Percentiles rank a stretch among this genome's conserved stretches.
These are phyloP conservation scores for Neoarius graeffei DNA, from an alignment of 2,113 vertebrate species.

Conservation along the genomic window DNA sequence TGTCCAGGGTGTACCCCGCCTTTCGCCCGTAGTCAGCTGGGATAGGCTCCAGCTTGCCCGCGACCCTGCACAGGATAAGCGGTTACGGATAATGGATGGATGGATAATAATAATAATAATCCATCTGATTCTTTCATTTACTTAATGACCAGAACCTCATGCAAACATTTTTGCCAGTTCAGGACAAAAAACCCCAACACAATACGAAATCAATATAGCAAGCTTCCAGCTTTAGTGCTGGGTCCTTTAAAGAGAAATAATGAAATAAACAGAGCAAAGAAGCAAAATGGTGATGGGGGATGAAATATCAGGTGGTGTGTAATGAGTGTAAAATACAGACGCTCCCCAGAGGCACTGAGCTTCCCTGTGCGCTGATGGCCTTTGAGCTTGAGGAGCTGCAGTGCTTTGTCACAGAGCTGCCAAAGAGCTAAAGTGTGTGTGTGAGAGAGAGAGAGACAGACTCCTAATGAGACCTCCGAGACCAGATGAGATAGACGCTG, in stretches of 20 bases:
- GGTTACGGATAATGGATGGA: too few relatives aligned
- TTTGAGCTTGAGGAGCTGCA: conserved; percentile 33
- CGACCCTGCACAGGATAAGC: too few relatives aligned
- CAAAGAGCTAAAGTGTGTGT: background rate
- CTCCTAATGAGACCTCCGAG: conserved; percentile 41
- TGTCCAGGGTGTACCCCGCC: too few relatives aligned
- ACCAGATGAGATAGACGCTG: conserved; percentile 25
- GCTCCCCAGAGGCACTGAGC: conserved; percentile 12
- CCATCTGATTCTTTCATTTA: background rate
- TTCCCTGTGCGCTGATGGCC: conserved; percentile 26
- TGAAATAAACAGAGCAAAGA: conserved; percentile 11
- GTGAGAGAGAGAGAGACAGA: background rate
- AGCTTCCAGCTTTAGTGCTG: background rate
- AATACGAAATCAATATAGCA: background rate
- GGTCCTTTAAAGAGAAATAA: background rate
- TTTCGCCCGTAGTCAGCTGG: too few relatives aligned
- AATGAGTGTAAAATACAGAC: conserved; percentile 39
- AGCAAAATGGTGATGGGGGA: conserved; percentile 3
- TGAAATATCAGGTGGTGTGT: conserved; percentile 27
- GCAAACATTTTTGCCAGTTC: background rate
- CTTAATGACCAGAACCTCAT: background rate
- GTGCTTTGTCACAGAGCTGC: conserved; percentile 33
- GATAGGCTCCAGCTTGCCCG: too few relatives aligned
- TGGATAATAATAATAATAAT: background rate
- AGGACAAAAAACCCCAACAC: background rate